Evolutionary conservation across 2,797 vertebrate species (phyloP).

Genomic region (Urosaurus nigricauda): DNA sequence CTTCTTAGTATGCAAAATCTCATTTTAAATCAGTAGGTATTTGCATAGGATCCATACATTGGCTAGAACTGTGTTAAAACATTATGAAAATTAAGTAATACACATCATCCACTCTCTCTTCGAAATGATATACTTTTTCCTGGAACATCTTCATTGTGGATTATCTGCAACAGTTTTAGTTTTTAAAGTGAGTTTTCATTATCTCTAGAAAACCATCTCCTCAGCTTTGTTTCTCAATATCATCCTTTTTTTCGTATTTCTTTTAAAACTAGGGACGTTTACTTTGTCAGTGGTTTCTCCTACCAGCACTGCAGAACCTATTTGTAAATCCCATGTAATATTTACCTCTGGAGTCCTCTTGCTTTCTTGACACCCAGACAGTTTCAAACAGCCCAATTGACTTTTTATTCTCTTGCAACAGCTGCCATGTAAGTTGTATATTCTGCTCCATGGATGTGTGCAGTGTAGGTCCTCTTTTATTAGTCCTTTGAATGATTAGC

Average conservation of each 20-base stretch:
- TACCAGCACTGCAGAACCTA: background rate
- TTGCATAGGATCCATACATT: conserved; percentile 70
- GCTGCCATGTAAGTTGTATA: background rate
- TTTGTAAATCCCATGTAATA: background rate
- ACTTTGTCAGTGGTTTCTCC: background rate
- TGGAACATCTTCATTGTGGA: background rate
- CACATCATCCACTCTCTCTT: conserved; percentile 52
- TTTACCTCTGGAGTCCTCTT: background rate
- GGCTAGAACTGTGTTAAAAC: conserved; percentile 56
- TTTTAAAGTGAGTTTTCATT: background rate
- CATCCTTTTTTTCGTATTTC: background rate
- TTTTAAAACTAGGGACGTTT: background rate
- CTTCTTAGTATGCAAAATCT: conserved; percentile 74
- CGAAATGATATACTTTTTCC: conserved; percentile 34
- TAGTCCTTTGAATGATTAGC: too few species aligned
- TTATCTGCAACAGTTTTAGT: background rate
- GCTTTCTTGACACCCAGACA: background rate
- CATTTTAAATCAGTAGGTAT: conserved; percentile 74
- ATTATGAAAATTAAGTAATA: conserved; percentile 52
- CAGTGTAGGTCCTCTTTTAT: too few species aligned
- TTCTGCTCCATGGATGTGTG: too few species aligned
- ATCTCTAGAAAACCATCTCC: background rate
- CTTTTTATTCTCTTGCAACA: background rate
- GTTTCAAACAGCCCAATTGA: background rate
- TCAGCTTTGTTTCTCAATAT: background rate